Base-by-base conservation (phyloP, 2,113 vertebrate species). In the Solenodon paradoxus region DNA sequence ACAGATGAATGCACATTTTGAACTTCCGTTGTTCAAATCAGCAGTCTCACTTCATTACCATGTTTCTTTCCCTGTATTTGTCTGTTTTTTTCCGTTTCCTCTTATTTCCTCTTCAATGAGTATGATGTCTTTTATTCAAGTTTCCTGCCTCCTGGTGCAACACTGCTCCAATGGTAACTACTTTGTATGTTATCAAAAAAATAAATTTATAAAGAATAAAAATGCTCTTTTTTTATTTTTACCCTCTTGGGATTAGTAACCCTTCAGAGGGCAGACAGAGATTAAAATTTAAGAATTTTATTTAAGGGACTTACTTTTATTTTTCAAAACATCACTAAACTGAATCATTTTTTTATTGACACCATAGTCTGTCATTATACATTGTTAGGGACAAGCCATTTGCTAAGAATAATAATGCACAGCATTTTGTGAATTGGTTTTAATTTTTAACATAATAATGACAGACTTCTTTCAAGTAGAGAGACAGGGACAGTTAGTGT, bases 21-120 rank as follows among this genome's bases (percentile, higher is more conserved):
- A 88, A 83, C 7, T 53, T 89, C 87, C 68, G 24, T 72, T 75
- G 49, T 93, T 81, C 72, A 63, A 95, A 68, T 88, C 10, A 69
- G 0, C 5, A 80, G 5, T 26, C 13, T 80, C 38, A 77, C 96
- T 97, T 97, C 28, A 95, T 84, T 42, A 86, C 1, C 20, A 2
- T 55, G 59, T 66, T 90, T 72, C 17, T 69, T 40, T 51, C 2
- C 49, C 38, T 47, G 19, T 22, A 17, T n/a, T 61, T 47, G n/a
- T n/a, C n/a, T n/a, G n/a, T 45, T 68, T 1, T 0, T 63, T 88
- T 35, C 26, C 68, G 51, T 63, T 83, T 71, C 35, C 84, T 85
- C 30, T 57, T 49, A 1, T 95, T 42, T 78, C 71, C 11, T n/a
- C n/a, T 28, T 38, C 6, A 45, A 87, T 90, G 63, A 94, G 26